phyloP scores from a whole-genome alignment of 2,113 vertebrate species.

The Hemiscyllium ocellatum region DNA sequence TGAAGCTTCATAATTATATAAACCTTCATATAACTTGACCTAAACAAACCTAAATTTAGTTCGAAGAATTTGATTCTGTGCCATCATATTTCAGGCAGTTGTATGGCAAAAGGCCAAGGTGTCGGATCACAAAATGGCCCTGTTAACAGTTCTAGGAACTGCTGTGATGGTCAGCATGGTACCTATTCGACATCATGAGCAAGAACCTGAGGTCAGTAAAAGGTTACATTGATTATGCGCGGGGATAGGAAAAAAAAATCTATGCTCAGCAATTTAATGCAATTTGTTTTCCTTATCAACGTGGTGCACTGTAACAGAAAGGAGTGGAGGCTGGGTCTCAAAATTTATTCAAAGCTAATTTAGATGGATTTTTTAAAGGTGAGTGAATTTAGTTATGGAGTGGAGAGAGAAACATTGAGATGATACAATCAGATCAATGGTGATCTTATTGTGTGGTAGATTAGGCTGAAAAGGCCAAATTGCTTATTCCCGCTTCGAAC shows the following conservation, averaged over 20 bases:
- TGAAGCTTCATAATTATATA: constrained; percentile 49
- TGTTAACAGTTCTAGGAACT: constrained; percentile 79
- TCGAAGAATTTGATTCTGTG: constrained; percentile 59
- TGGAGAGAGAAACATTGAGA: too few species aligned
- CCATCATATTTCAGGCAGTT: constrained; percentile 72
- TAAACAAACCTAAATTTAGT: constrained; percentile 57
- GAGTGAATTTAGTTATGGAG: too few species aligned
- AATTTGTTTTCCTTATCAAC: constrained; percentile 14
- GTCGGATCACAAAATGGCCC: constrained; percentile 78
- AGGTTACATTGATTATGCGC: not conserved
- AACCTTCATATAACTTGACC: constrained; percentile 47
- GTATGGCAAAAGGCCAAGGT: constrained; percentile 88
- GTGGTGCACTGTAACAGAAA: not conserved
- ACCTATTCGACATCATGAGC: constrained; percentile 66
- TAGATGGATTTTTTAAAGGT: too few species aligned
- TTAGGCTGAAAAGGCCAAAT: too few species aligned
- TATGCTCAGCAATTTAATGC: constrained; percentile 26
- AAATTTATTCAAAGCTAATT: too few species aligned
- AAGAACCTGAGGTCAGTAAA: constrained; percentile 74
- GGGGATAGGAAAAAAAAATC: not conserved
- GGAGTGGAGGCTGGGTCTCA: too few species aligned
- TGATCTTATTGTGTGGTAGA: too few species aligned
- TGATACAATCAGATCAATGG: too few species aligned
- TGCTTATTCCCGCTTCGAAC: too few species aligned
- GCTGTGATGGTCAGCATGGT: constrained; percentile 70